These are phyloP conservation scores for Heteromyza rotundicornis DNA, from an alignment of 2,888 invertebrate species.

Conservation along the genomic window DNA sequence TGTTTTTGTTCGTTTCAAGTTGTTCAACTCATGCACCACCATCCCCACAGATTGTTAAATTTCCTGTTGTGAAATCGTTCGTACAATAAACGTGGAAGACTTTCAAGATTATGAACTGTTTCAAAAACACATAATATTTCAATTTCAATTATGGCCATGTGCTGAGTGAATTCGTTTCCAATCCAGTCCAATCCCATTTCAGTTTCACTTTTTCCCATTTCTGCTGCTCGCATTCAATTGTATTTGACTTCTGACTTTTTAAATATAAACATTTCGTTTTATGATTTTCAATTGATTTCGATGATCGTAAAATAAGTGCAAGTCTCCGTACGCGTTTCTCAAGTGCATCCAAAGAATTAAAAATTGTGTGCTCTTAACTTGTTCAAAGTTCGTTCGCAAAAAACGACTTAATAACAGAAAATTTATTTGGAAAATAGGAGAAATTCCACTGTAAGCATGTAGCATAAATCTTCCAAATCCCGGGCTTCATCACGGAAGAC, in stretches of 20 bases:
- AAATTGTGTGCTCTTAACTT: too few relatives aligned
- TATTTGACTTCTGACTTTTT: constrained; percentile 51
- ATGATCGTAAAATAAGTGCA: constrained; percentile 25
- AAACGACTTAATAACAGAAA: too few relatives aligned
- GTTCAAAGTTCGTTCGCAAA: too few relatives aligned
- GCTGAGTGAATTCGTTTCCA: constrained; percentile 42
- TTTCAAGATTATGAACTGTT: constrained; percentile 46
- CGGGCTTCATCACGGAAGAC: too few relatives aligned
- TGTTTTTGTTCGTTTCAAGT: neutral
- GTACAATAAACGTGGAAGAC: neutral
- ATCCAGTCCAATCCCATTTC: neutral
- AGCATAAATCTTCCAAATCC: too few relatives aligned
- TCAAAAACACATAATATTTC: constrained; percentile 58
- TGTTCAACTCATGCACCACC: neutral
- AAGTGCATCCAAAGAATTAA: too few relatives aligned
- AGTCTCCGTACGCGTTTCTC: neutral
- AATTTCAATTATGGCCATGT: constrained; percentile 58
- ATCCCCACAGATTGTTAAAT: neutral
- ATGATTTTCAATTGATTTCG: constrained; percentile 46
- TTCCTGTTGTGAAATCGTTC: constrained; percentile 2
- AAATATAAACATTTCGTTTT: constrained; percentile 47
- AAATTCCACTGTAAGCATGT: too few relatives aligned
- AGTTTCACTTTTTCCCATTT: neutral
- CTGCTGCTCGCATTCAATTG: neutral
- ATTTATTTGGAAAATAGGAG: too few relatives aligned